These are phyloP conservation scores for Hestina assimilis DNA, from an alignment of 1,140 invertebrate species.

Conservation along the genomic window DNA sequence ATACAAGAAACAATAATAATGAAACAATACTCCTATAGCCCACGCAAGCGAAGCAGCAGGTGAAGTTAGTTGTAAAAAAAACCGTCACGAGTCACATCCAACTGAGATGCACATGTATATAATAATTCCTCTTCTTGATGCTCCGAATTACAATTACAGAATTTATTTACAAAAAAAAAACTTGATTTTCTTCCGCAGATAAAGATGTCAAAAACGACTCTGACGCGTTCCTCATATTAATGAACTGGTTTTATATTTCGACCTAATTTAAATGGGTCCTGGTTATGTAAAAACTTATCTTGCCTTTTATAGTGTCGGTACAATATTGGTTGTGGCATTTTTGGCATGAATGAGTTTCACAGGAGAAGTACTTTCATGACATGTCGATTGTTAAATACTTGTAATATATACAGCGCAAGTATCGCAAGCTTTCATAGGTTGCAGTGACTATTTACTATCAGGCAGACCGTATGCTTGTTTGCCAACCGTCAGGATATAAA, in stretches of 20 bases:
- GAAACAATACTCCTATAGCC: too few relatives aligned
- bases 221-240: constrained; percentile 20
- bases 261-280: constrained; percentile 4
- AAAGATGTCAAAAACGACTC: constrained; percentile 26
- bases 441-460: too few relatives aligned
- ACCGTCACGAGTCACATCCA: neutral
- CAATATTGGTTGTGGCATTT: neutral
- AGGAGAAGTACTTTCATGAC: too few relatives aligned
- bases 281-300: constrained; percentile 7
- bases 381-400: too few relatives aligned
- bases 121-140: constrained; percentile 11
- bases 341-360: too few relatives aligned
- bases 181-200: constrained; percentile 27
- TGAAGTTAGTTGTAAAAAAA: neutral
- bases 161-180: constrained; percentile 25
- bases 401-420: too few relatives aligned
- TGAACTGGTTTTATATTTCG: constrained; percentile 10
- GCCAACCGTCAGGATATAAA: too few relatives aligned
- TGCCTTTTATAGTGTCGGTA: constrained; percentile 9
- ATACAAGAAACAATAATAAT: too few relatives aligned
- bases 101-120: neutral
- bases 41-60: too few relatives aligned
- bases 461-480: too few relatives aligned
- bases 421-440: too few relatives aligned
- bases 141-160: constrained; percentile 22